These are phyloP conservation scores for Siphamia tubifer DNA, from an alignment of 2,113 vertebrate genomes.

Conservation along the genomic window DNA sequence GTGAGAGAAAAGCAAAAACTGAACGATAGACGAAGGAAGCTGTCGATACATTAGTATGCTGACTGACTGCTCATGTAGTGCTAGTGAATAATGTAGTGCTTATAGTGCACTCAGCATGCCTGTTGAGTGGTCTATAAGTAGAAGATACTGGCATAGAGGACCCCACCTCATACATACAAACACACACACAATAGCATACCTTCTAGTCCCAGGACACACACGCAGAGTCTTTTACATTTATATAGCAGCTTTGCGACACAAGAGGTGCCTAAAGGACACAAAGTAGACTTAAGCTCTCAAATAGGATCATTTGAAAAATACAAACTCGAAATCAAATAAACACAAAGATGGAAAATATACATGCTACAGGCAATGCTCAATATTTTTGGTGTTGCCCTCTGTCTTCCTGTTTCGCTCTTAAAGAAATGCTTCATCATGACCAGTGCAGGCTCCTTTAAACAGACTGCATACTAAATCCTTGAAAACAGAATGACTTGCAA, in stretches of 20 bases:
- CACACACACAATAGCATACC: neutral
- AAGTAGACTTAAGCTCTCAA: constrained; percentile 21
- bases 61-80: constrained; percentile 5
- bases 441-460: neutral
- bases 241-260: neutral
- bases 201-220: neutral
- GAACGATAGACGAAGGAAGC: constrained; percentile 1
- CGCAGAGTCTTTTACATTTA: constrained; percentile 19
- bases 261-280: constrained; percentile 15
- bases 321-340: constrained; percentile 20
- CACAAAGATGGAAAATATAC: neutral
- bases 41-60: constrained; percentile 17
- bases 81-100: neutral
- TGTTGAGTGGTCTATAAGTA: constrained; percentile 22
- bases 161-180: neutral
- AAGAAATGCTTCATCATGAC: constrained; percentile 1
- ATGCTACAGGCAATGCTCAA: neutral
- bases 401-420: constrained; percentile 6
- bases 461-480: neutral
- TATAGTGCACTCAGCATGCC: constrained; percentile 6
- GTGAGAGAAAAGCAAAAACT: neutral
- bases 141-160: constrained; percentile 3
- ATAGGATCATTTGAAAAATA: constrained; percentile 34
- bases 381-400: neutral
- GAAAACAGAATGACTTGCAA: neutral